A percentile compares a stretch with the other conserved stretches of the same genome.
phyloP scores from a whole-genome alignment of 2,797 vertebrate species.

The Spinibarbus caldwelli region DNA sequence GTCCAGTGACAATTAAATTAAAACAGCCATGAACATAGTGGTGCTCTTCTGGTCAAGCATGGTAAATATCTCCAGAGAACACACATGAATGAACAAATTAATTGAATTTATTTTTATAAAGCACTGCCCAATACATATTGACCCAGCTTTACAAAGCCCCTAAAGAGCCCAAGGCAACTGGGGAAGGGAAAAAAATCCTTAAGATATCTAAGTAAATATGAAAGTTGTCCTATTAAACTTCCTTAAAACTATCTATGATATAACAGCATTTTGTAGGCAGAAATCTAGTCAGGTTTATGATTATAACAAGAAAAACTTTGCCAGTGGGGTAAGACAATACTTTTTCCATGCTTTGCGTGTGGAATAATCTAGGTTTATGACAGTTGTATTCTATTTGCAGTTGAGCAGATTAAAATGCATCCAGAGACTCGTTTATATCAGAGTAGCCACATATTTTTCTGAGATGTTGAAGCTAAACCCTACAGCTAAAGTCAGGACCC shows the following conservation, averaged over 20 bases:
- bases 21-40: background rate
- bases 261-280: background rate
- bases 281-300: background rate
- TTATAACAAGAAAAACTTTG: background rate
- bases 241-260: background rate
- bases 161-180: no score
- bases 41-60: background rate
- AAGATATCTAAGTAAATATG: background rate
- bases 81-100: background rate
- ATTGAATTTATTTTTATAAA: background rate
- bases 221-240: no score
- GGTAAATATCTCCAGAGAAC: background rate
- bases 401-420: slow-evolving; percentile 18
- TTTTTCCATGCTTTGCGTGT: background rate
- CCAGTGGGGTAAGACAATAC: background rate
- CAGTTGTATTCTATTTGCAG: background rate
- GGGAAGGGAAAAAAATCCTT: no score
- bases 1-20: slow-evolving; percentile 20
- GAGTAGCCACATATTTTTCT: background rate
- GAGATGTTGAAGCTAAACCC: background rate
- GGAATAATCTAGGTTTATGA: background rate
- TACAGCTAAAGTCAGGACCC: background rate
- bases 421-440: background rate
- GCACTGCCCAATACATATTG: background rate
- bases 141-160: background rate